Percentiles rank a stretch among this genome's conserved stretches.
Evolutionary conservation across 2,797 vertebrate species (phyloP).

Genomic region (Acrossocheilus wenchowensis): DNA sequence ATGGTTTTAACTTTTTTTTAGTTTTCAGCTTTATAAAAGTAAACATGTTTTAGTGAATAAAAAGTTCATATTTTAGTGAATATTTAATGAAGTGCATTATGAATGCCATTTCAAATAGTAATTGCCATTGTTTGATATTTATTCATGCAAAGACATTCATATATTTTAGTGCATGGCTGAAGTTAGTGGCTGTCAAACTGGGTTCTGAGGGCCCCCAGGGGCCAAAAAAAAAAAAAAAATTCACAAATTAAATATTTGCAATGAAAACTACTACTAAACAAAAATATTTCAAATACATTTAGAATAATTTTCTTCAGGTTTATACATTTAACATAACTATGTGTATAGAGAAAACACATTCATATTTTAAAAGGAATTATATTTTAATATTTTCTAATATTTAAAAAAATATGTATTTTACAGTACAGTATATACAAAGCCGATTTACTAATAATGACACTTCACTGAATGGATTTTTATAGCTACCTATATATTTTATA

Average conservation of each 20-base stretch:
- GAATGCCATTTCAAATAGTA: neutral
- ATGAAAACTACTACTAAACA: too few species aligned
- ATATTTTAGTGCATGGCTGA: neutral
- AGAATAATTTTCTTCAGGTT: too few species aligned
- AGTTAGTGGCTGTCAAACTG: neutral
- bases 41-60: neutral
- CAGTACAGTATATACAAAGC: neutral
- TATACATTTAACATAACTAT: too few species aligned
- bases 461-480: neutral
- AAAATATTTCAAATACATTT: too few species aligned
- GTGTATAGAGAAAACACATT: too few species aligned
- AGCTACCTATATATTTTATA: neutral
- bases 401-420: neutral
- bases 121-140: neutral
- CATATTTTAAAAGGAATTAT: too few species aligned
- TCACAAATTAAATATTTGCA: too few species aligned
- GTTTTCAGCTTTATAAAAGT: neutral
- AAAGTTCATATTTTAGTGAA: neutral
- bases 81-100: neutral
- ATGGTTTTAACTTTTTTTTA: too few species aligned
- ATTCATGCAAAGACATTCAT: neutral
- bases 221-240: too few species aligned
- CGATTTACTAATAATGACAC: neutral
- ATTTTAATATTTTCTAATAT: too few species aligned
- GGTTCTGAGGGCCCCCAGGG: too few species aligned